Conservation (phyloP, 2,113 vertebrate genomes). For the Halcyon senegalensis region DNA sequence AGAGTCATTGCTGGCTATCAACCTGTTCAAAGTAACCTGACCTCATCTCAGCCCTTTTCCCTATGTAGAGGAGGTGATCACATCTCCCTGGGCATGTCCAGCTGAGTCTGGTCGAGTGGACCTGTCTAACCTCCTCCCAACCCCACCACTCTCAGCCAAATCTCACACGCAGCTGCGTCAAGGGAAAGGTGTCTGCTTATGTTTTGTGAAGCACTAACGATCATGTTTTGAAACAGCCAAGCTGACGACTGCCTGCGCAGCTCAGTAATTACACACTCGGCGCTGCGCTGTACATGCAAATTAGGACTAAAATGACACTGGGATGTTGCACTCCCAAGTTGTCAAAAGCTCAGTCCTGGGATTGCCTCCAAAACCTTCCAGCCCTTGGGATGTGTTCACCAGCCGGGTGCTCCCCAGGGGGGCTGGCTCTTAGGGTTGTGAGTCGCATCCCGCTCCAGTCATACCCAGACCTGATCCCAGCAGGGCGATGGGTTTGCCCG, state of each 20-base stretch:
- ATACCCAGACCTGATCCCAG: background rate
- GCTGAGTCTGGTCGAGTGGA: background rate
- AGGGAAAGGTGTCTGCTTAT: background rate
- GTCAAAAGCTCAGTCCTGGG: background rate
- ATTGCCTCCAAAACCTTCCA: background rate
- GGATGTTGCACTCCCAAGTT: background rate
- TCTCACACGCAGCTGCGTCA: rapidly evolving
- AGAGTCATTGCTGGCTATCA: background rate
- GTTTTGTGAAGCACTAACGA: background rate
- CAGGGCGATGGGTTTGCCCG: rapidly evolving
- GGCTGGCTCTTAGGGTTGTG: rapidly evolving
- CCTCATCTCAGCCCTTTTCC: background rate
- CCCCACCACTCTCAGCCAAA: rapidly evolving
- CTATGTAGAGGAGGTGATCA: background rate
- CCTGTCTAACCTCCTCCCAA: background rate
- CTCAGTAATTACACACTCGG: background rate
- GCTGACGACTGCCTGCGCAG: background rate
- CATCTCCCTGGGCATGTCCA: background rate
- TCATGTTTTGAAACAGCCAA: background rate
- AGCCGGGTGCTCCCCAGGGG: rapidly evolving
- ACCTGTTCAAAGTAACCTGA: background rate
- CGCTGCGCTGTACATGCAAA: background rate
- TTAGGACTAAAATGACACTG: background rate
- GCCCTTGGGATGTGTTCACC: rapidly evolving
- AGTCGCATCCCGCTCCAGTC: rapidly evolving